Evolutionary conservation across 2,888 invertebrate species (phyloP).

Genomic region (Poecilus cupreus): DNA sequence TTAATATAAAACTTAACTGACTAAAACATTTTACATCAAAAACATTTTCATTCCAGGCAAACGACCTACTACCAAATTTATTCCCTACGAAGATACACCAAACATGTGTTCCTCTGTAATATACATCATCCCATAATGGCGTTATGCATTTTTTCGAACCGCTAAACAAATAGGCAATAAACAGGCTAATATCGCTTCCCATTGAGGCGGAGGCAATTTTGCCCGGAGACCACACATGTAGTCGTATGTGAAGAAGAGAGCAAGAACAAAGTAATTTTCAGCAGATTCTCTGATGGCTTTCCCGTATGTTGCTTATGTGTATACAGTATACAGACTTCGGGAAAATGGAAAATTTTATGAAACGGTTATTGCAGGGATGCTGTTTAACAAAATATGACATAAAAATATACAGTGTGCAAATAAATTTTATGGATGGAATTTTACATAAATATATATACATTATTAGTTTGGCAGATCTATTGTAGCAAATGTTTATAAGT

Average conservation of each 20-base stretch:
- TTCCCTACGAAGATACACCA: neutral
- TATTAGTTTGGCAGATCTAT: too few species aligned
- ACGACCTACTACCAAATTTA: constrained; percentile 15
- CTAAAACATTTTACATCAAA: neutral
- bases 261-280: too few species aligned
- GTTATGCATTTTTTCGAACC: constrained; percentile 17
- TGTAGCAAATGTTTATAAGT: too few species aligned
- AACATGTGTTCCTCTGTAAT: neutral
- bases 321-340: neutral
- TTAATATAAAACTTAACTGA: neutral
- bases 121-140: constrained; percentile 1
- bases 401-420: neutral
- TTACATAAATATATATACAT: too few species aligned
- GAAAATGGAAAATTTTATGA: neutral
- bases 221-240: neutral
- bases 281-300: too few species aligned
- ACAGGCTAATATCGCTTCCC: neutral
- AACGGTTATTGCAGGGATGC: neutral
- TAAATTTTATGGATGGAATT: too few species aligned
- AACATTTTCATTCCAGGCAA: neutral
- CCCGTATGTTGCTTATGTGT: neutral
- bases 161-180: constrained; percentile 14
- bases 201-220: neutral
- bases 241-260: too few species aligned
- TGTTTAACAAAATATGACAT: neutral